Evolutionary conservation across 2,888 invertebrate genomes (phyloP), one percentile per base, ranked within the genome.

Genomic region (Sarcophaga caerulescens): DNA sequence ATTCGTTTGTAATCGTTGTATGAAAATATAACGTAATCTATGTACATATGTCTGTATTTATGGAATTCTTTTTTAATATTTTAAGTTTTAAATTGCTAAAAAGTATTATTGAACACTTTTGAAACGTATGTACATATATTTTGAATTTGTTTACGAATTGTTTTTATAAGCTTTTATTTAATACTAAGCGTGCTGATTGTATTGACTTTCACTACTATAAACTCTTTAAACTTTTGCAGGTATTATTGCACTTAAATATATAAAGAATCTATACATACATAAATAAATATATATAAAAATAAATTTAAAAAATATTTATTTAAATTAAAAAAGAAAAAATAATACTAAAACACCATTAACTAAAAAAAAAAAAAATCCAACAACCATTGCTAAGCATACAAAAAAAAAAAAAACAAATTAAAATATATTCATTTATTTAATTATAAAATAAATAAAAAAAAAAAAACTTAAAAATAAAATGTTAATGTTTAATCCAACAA

Each of bases 401-500:
- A 35, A 81, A 85, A 69, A 68, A 85, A 59, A 71, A 84, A 88
- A 69, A 85, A 86, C 86, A 35, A 35, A 19, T 66, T 23, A 83
- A 74, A 82, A 81, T 71, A 79, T 79, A 69, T 65, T 69, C 78
- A 83, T 52, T 12, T 52, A 52, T 52, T 52, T 52, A 14, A 71
- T 73, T 80, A 84, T 75, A 35, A 81, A 76, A 81, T 89, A 83
- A 69, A 68, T 69, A 35, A 79, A 60, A 85, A 81, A 87, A 85
- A 78, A 78, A 73, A 81, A 76, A 35, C 2, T 35, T 81, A 84
- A 85, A 60, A 62, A n/a, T 75, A 86, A 81, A 65, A 87, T 88
- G 81, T 90, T 88, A 87, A 87, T 79, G 79, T 71, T 87, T 88
- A 84, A 79, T 83, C 69, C 74, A 79, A 85, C 79, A 85, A 74